phyloP scores from a whole-genome alignment of 2,113 vertebrate species.

The Leptobrachium leishanense region DNA sequence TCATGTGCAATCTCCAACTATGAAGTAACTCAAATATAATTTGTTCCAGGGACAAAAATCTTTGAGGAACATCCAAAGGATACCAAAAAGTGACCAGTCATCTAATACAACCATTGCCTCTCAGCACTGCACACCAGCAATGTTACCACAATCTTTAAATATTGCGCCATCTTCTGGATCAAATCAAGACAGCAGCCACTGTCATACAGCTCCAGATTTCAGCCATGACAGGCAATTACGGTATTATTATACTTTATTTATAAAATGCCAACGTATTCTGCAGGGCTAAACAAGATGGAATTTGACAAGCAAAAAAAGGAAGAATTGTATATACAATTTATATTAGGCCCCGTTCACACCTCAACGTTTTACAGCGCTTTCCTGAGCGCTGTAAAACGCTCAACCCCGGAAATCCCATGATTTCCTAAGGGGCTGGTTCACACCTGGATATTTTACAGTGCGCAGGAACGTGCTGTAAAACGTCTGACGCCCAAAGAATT shows the following conservation, averaged over 20 bases:
- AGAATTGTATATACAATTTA: too few relatives aligned
- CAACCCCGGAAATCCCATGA: too few relatives aligned
- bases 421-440: too few relatives aligned
- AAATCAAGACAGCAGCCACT: constrained; percentile 54
- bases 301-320: too few relatives aligned
- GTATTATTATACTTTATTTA: constrained; percentile 47
- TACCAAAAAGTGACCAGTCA: constrained; percentile 40
- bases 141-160: constrained; percentile 49
- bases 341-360: too few relatives aligned
- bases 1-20: neutral
- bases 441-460: too few relatives aligned
- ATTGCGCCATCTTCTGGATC: constrained; percentile 53
- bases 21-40: neutral
- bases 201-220: constrained; percentile 61
- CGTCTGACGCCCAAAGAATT: too few relatives aligned
- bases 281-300: too few relatives aligned
- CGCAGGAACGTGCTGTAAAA: too few relatives aligned
- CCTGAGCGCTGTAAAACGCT: too few relatives aligned
- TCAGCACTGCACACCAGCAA: constrained; percentile 40
- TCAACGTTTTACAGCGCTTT: too few relatives aligned
- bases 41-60: constrained; percentile 55
- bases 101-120: constrained; percentile 43
- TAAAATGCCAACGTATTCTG: too few relatives aligned
- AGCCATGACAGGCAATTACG: constrained; percentile 73
- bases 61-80: constrained; percentile 46